Percentiles rank a stretch among this genome's conserved stretches.
phyloP scores from a whole-genome alignment of 1,140 invertebrate genomes.

The Megalopta genalis region DNA sequence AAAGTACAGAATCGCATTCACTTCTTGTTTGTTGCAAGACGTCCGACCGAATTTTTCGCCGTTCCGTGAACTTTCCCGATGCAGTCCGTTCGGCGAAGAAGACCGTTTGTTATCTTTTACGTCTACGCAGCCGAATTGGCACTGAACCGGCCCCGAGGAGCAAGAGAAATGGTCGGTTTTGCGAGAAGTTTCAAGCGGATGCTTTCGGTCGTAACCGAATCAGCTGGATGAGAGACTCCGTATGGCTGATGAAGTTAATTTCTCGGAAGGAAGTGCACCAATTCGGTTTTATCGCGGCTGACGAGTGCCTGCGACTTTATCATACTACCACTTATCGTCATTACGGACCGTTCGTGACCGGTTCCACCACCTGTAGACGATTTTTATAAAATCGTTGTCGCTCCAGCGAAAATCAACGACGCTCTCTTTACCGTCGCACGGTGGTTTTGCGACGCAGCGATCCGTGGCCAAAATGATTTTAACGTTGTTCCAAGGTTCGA shows the following conservation, averaged over 20 bases:
- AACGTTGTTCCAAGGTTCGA: too few relatives aligned
- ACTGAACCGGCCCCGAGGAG: too few relatives aligned
- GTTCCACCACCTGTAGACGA: neutral
- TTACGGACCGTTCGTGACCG: neutral
- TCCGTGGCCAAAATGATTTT: too few relatives aligned
- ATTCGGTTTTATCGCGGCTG: neutral
- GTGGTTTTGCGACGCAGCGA: too few relatives aligned
- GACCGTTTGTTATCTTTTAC: slow-evolving; percentile 1
- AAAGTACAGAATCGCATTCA: neutral
- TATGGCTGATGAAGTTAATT: neutral
- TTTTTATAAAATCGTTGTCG: neutral
- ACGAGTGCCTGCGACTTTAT: neutral
- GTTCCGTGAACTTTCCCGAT: neutral
- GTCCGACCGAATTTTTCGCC: neutral
- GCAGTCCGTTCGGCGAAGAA: neutral
- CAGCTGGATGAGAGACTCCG: neutral
- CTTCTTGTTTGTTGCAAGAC: neutral
- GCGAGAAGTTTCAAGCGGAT: neutral
- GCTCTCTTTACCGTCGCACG: neutral
- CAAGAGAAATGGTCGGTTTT: neutral
- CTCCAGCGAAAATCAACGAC: neutral
- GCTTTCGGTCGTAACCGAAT: neutral
- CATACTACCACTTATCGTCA: neutral
- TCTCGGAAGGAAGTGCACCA: neutral
- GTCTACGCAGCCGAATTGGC: neutral